Evolutionary conservation across 2,113 vertebrate species (phyloP), one percentile per base, ranked within the genome.

Genomic region (Willisornis vidua): DNA sequence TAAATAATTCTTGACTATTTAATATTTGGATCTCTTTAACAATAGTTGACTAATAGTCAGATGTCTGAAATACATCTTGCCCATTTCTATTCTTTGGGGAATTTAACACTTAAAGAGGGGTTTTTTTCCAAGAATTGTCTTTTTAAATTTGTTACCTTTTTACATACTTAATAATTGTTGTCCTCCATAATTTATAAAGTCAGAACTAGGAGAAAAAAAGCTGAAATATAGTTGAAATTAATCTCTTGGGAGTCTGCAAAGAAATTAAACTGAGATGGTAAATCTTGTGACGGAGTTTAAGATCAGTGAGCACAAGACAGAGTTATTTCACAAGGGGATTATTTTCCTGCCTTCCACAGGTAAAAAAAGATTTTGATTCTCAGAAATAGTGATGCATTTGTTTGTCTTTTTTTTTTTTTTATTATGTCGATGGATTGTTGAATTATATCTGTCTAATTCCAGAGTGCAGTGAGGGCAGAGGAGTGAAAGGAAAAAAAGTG

Each of bases 21-120:
- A 95, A 95, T 95, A 93, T 96, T 92, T 94, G 78, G 87, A 86
- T 96, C 93, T 81, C 81, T 97, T 97, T 94, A 91, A 92, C 91
- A 86, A 94, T 89, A 94, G 90, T 94, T 96, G 91, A 95, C 88
- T 94, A 96, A 97, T 91, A 94, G 93, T 88, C 95, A 96, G 84
- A 92, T 93, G 92, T 87, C 87, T 93, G 87, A 96, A 94, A 82
- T 81, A 52, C 41, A 46, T 96, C 83, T 87, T 96, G 91, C 52
- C 70, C 10, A 5, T 92, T 94, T 89, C 88, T 89, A 7, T 88
- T 90, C 89, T 93, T 79, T 23, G 78, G 94, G 87, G 94, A 91
- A 74, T 86, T 87, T 77, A 80, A 67, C 14, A 25, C 35, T 88
- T 86, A 70, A 70, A 70, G 24, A 61, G 14, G 14, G 19, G 14